Evolutionary conservation across 1,140 invertebrate species (phyloP), one percentile per base, ranked within the genome.

Genomic region (Ephestia elutella): DNA sequence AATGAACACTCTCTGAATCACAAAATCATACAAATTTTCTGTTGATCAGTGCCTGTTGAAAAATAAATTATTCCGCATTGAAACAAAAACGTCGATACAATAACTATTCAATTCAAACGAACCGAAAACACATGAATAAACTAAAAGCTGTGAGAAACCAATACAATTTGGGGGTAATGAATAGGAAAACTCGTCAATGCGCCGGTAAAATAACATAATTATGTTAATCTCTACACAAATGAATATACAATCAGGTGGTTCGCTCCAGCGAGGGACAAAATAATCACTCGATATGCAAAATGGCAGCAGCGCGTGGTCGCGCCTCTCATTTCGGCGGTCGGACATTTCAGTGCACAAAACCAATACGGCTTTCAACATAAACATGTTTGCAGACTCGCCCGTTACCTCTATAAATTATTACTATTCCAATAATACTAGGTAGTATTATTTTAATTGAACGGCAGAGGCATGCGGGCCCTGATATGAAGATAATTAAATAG

Each of bases 271-370:
- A 49, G 56, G 65, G 61, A 68, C 77, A 77, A 77, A 75, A 81
- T 76, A 83, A 81, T 78, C 71, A 76, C 53, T 71, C 67, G 68
- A 75, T 75, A 78, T 80, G 69, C 73, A 73, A 75, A 74, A 70
- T 55, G 68, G 49, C 60, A 56, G 54, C 15, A 53, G 56, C 55
- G 53, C 63, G 71, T 56, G 65, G 48, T 54, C 44, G n/a, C 57
- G 56, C 56, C 64, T 67, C 72, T 73, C 73, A 73, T 78, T 78
- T 75, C 68, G 63, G 69, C 60, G 73, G 73, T 71, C 19, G 50
- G 67, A 63, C 78, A 69, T 72, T 67, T 72, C 69, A 80, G 71
- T 78, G 74, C 59, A 59, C 65, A 66, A 72, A 76, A 74, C 73
- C 74, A 71, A 76, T 78, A 73, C 63, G 65, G 62, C 71, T 66